Base-by-base conservation (phyloP, 2,797 vertebrate species). In the Acipenser ruthenus region DNA sequence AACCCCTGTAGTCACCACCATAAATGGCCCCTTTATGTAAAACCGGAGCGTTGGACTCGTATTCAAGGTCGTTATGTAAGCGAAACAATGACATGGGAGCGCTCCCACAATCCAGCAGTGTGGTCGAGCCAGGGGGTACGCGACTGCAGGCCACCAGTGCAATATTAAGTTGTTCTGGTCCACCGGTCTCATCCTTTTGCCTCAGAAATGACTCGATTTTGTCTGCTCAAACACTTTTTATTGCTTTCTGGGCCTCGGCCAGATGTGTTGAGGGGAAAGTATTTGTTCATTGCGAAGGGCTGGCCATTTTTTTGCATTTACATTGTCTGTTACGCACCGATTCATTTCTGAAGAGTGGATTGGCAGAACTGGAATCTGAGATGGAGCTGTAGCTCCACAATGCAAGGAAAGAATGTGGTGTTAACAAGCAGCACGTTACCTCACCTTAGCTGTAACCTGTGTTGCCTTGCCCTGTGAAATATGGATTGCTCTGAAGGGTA, bases 41-140 rank as follows among this genome's bases (percentile, higher is more conserved):
- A 86, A 79, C 80, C 77, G 73, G 80, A 55, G 80, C 83, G 72
- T 84, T 85, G 79, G 75, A 77, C 80, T 83, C 74, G 81, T 83
- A 80, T 86, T 78, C 77, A 80, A 84, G 79, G 80, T 84, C 75
- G 81, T 86, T 86, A 79, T 80, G 76, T 84, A 85, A 87, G 74
- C 78, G 62, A 50, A 1, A 71, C 72, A 76, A 66, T 68, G 69
- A 70, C 69, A 62, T 70, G 66, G 65, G 71, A 72, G 6, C 18
- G 18, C 18, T 18, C 18, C 18, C 18, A 18, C 18, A 18, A 18
- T 18, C 18, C 18, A 18, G 18, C 18, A 18, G 18, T 18, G 18
- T 18, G 18, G 18, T 18, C 18, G 18, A 2, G 18, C 18, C 18
- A 18, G 18, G 18, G 15, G 15, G 6, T 18, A 18, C 18, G 18